A percentile compares a stretch with the other conserved stretches of the same genome.
Conservation (phyloP, 1,140 invertebrate species). For the Drosophila parabipectinata region DNA sequence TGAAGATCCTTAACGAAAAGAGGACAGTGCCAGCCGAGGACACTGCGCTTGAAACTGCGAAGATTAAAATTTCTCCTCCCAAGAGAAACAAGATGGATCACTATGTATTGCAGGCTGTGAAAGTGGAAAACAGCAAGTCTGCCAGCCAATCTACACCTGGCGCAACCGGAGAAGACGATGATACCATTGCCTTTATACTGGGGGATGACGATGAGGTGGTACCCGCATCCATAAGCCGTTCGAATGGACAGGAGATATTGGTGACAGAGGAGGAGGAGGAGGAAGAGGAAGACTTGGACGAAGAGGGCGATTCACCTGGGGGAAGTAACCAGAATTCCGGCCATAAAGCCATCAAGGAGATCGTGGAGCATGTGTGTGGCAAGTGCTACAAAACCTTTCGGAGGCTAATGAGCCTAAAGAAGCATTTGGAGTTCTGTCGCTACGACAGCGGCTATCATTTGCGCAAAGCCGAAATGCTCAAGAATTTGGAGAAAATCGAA, state of each 20-base stretch:
- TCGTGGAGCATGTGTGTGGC: slow-evolving; percentile 81
- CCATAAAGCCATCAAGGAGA: slow-evolving; percentile 60
- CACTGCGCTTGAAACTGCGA: slow-evolving; percentile 43
- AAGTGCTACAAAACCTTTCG: slow-evolving; percentile 82
- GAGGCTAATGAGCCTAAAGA: slow-evolving; percentile 72
- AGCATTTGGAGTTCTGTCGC: slow-evolving; percentile 78
- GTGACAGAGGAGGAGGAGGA: slow-evolving; percentile 46
- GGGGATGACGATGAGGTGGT: slow-evolving; percentile 62
- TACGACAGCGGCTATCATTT: slow-evolving; percentile 79
- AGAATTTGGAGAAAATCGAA: slow-evolving; percentile 83
- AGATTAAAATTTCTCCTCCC: slow-evolving; percentile 45
- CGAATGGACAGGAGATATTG: slow-evolving; percentile 55
- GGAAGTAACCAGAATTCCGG: slow-evolving; percentile 6
- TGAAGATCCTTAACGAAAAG: slow-evolving; percentile 67
- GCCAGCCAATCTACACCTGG: slow-evolving; percentile 39
- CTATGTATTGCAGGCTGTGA: slow-evolving; percentile 72
- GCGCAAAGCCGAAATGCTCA: slow-evolving; percentile 78
- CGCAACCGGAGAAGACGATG: slow-evolving; percentile 38
- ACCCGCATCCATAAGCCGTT: slow-evolving; percentile 13
- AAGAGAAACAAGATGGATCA: slow-evolving; percentile 73
- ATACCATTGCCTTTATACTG: slow-evolving; percentile 75
- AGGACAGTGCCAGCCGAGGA: slow-evolving; percentile 12
- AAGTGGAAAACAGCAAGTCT: slow-evolving; percentile 65
- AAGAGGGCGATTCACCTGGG: slow-evolving; percentile 19
- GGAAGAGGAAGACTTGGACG: slow-evolving; percentile 41